A percentile compares a stretch with the other conserved stretches of the same genome.
Evolutionary conservation across 2,888 invertebrate species (phyloP).

Genomic region (Invenusta paracnida): DNA sequence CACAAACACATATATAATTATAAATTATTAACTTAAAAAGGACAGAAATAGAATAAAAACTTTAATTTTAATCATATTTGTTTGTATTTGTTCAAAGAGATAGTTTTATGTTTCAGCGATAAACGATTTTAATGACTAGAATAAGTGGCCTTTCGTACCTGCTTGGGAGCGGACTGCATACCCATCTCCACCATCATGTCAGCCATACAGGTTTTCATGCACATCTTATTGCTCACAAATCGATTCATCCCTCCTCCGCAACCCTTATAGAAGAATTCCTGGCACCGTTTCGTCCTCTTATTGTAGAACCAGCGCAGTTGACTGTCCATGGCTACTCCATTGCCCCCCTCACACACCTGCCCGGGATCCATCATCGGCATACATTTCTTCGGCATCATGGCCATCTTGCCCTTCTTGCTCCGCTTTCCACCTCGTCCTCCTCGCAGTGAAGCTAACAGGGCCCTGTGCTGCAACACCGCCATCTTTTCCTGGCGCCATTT

Average conservation of each 20-base stretch:
- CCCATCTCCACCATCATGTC: slow-evolving; percentile 16
- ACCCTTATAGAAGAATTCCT: slow-evolving; percentile 15
- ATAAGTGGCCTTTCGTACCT: no score
- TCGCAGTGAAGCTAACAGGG: background rate
- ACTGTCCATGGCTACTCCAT: background rate
- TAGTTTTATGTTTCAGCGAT: no score
- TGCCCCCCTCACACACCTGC: background rate
- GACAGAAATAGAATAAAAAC: no score
- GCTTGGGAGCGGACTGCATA: no score
- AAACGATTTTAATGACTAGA: no score
- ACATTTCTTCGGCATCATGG: slow-evolving; percentile 6
- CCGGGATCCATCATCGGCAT: background rate
- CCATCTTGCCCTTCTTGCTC: background rate
- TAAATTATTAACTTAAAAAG: no score
- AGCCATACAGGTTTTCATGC: slow-evolving; percentile 17
- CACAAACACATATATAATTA: no score
- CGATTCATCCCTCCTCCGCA: background rate
- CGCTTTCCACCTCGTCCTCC: no score
- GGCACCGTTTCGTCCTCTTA: background rate
- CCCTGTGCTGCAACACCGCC: background rate
- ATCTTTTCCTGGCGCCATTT: slow-evolving; percentile 28
- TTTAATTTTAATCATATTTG: no score
- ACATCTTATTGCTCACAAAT: background rate
- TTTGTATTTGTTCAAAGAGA: no score
- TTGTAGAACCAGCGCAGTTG: slow-evolving; percentile 7